phyloP scores from a whole-genome alignment of 2,797 vertebrate genomes.

The Staurois parvus region DNA sequence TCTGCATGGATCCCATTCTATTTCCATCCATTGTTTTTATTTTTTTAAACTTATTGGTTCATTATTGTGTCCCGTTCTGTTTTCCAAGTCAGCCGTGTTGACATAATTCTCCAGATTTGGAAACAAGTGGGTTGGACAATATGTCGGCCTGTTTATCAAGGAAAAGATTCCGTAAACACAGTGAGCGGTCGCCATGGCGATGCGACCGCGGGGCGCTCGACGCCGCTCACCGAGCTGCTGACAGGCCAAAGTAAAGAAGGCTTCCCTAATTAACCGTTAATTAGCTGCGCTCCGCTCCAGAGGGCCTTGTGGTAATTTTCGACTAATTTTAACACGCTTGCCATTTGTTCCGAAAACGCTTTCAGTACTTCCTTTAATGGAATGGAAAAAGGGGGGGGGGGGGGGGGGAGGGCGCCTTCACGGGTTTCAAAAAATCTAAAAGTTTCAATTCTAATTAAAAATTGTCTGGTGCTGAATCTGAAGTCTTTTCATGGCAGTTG shows the following conservation, averaged over 20 bases:
- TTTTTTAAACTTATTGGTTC: background rate
- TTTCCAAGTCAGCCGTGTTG: background rate
- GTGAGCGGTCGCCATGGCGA: constrained; percentile 4
- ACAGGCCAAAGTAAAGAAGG: constrained; percentile 1
- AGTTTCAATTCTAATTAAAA: too few relatives aligned
- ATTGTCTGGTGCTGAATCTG: too few relatives aligned
- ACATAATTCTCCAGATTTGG: constrained; percentile 12
- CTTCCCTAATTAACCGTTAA: constrained; percentile 33
- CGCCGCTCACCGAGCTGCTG: background rate
- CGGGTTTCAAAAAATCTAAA: too few relatives aligned
- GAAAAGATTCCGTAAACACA: background rate
- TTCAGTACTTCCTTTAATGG: background rate
- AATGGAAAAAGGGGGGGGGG: too few relatives aligned
- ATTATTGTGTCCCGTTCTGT: constrained; percentile 18
- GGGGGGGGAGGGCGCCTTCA: too few relatives aligned
- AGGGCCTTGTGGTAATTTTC: background rate
- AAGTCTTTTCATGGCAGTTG: too few relatives aligned
- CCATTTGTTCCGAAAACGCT: background rate
- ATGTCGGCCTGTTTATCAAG: constrained; percentile 21
- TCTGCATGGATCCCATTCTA: background rate
- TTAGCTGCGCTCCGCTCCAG: background rate
- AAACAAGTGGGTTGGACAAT: constrained; percentile 40
- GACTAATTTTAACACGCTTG: background rate
- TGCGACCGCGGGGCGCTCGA: background rate
- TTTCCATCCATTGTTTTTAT: background rate